A percentile compares a stretch with the other conserved stretches of the same genome.
These are phyloP conservation scores for Digitonthophagus gazella DNA, from an alignment of 2,888 invertebrate species.

Conservation along the genomic window DNA sequence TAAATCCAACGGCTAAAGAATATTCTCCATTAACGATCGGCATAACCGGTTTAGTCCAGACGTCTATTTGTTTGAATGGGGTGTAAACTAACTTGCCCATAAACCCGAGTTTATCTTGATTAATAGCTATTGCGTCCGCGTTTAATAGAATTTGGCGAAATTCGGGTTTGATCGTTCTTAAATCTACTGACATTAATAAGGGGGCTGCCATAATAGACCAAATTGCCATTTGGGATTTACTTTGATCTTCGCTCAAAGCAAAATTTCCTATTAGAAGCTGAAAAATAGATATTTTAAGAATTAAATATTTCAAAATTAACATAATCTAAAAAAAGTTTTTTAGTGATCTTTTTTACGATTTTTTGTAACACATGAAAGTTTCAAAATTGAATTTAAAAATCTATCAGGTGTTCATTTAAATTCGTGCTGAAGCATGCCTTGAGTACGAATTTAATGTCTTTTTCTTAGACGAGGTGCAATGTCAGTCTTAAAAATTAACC, in stretches of 20 bases:
- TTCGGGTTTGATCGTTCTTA: slow-evolving; percentile 58
- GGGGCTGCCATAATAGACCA: slow-evolving; percentile 74
- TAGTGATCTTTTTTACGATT: slow-evolving; percentile 38
- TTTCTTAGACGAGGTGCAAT: too few species aligned
- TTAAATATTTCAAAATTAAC: slow-evolving; percentile 29
- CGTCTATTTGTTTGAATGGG: slow-evolving; percentile 47
- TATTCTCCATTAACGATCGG: slow-evolving; percentile 50
- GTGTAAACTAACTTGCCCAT: slow-evolving; percentile 57
- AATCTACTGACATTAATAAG: slow-evolving; percentile 69
- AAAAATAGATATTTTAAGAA: too few species aligned
- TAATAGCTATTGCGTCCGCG: slow-evolving; percentile 61
- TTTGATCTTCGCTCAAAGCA: slow-evolving; percentile 67
- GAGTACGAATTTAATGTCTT: not conserved
- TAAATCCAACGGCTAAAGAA: slow-evolving; percentile 60
- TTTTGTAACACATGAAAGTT: too few species aligned
- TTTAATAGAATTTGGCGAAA: slow-evolving; percentile 64
- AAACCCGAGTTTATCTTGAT: slow-evolving; percentile 66
- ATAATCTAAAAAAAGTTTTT: slow-evolving; percentile 35
- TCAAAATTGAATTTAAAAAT: slow-evolving; percentile 1
- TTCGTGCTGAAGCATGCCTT: too few species aligned
- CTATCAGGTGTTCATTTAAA: too few species aligned
- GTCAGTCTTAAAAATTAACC: too few species aligned
- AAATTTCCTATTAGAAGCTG: slow-evolving; percentile 62
- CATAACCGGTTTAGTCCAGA: slow-evolving; percentile 59
- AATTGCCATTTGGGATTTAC: slow-evolving; percentile 70